Base-by-base conservation (phyloP, 2,113 vertebrate species). In the Prinia subflava region DNA sequence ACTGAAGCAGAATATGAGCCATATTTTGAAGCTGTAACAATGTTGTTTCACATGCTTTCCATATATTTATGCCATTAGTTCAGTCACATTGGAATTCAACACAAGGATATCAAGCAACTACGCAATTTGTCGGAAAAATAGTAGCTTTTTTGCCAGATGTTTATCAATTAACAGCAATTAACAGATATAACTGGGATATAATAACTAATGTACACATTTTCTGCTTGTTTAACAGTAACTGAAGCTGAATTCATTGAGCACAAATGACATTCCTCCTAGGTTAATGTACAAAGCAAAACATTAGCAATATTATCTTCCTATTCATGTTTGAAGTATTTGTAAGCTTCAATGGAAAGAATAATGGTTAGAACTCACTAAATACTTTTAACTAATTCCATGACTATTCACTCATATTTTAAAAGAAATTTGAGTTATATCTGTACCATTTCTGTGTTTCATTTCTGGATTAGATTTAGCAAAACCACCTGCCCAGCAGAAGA, bases 111-210 rank as follows among this genome's bases (percentile, higher is more conserved):
- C 19, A 74, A 94, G 57, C 3, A 85, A 70, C 44, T 30, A 10
- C 8, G 20, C 21, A 83, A 80, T 86, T 83, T 85, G 10, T 70
- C 53, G 75, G 65, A 95, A 96, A 94, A 71, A 46, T 46, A 50
- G 25, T 64, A 74, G 55, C 13, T 87, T 91, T 81, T 83, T 87
- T 16, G 11, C 7, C 69, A 80, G 62, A 68, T 90, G 35, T 85
- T 90, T 91, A 87, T 82, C 69, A 94, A 71, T 94, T 92, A 90
- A 81, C 59, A 55, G 25, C 69, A 94, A 71, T 94, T 92, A 90
- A 81, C 59, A 55, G 25, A 35, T 68, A 64, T 71, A 94, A 78
- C 41, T 55, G 85, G 73, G 73, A 92, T 90, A 78, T 92, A 83
- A 67, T n/a, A 86, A 67, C 33, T 46, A 90, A 92, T 46, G 41